Conservation (phyloP, 2,797 vertebrate genomes). For the Lagorchestes hirsutus region DNA sequence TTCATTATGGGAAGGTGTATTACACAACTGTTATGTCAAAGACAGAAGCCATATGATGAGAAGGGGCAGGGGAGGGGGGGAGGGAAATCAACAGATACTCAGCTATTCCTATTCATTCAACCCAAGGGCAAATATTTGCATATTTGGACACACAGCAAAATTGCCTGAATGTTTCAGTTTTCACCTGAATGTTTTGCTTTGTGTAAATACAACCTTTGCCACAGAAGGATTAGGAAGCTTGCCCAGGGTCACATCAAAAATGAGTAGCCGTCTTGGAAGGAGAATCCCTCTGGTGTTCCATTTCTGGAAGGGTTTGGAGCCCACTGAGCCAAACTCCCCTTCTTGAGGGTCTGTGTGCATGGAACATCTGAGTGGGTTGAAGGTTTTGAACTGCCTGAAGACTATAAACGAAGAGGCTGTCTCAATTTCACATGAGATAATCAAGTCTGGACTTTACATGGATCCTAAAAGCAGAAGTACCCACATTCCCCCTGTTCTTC, state of each 20-base stretch:
- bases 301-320: neutral
- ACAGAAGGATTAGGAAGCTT: neutral
- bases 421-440: neutral
- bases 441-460: neutral
- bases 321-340: neutral
- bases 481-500: neutral
- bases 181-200: neutral
- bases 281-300: neutral
- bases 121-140: neutral
- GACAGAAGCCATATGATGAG: neutral
- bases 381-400: neutral
- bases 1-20: neutral
- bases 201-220: neutral
- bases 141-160: neutral
- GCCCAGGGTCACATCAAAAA: constrained; percentile 1
- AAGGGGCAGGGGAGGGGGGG: neutral
- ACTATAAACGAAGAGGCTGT: neutral
- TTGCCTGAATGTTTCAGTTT: neutral
- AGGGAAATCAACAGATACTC: neutral
- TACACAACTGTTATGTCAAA: neutral
- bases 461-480: neutral
- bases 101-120: neutral
- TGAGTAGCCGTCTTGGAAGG: neutral
- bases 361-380: neutral
- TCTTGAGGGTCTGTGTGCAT: neutral